These are phyloP conservation scores for Sebastes hubbsi DNA, from an alignment of 2,797 vertebrate species.

Conservation along the genomic window DNA sequence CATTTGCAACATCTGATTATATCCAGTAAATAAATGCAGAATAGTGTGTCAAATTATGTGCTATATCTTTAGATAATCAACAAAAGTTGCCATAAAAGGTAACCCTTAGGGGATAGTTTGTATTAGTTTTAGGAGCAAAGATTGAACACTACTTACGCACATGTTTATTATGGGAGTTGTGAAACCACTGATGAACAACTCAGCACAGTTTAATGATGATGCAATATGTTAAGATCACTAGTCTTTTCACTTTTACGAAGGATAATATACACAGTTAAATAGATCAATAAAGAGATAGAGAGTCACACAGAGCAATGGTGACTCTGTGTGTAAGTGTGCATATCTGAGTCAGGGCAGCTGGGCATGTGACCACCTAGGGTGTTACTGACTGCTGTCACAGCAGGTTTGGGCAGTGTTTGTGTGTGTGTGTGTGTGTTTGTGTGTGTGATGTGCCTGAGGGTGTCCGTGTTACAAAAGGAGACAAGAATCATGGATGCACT, in stretches of 20 bases:
- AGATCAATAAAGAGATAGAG: conserved; percentile 13
- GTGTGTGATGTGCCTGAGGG: conserved; percentile 33
- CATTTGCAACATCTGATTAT: not conserved
- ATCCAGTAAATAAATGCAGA: not conserved
- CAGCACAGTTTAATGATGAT: not conserved
- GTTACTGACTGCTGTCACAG: conserved; percentile 63
- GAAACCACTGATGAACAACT: not conserved
- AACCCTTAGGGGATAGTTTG: not conserved
- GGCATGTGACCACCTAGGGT: conserved; percentile 66
- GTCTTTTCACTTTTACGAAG: not conserved
- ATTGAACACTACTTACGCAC: not conserved
- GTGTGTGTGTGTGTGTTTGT: not conserved
- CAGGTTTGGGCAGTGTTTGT: conserved; percentile 40
- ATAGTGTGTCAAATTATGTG: not conserved
- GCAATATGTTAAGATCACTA: not conserved
- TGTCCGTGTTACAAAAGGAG: conserved; percentile 49
- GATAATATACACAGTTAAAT: not conserved
- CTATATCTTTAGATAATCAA: not conserved
- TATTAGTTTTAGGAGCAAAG: not conserved
- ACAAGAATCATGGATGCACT: conserved; percentile 56
- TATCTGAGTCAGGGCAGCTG: conserved; percentile 34
- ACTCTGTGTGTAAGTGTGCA: not conserved
- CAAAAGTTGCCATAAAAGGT: not conserved
- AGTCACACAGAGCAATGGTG: not conserved
- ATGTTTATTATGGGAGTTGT: not conserved